Percentiles rank a stretch among this genome's conserved stretches.
Evolutionary conservation across 2,797 vertebrate species (phyloP).

Genomic region (Halcyon smyrnensis): DNA sequence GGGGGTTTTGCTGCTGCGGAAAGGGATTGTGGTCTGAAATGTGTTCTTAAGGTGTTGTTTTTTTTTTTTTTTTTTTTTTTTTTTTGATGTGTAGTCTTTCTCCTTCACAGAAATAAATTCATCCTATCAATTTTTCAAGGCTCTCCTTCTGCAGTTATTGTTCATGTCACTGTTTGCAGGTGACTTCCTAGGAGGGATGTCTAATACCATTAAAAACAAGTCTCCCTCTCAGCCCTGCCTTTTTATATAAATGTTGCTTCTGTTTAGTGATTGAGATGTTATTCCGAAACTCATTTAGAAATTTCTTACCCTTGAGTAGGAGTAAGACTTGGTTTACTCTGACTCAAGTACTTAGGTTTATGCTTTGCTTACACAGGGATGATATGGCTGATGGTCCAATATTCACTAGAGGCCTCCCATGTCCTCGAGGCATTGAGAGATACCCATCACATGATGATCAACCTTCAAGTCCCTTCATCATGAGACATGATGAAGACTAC

Average conservation of each 20-base stretch:
- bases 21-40: background rate
- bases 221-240: background rate
- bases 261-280: background rate
- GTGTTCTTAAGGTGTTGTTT: background rate
- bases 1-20: no score
- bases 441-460: conserved; percentile 74
- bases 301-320: background rate
- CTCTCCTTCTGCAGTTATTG: background rate
- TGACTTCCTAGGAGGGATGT: background rate
- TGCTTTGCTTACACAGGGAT: conserved; percentile 74
- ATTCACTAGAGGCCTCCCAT: conserved; percentile 76
- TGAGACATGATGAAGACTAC: conserved; percentile 80
- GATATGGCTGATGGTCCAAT: conserved; percentile 81
- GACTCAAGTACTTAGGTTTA: background rate
- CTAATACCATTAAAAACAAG: background rate
- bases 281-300: background rate
- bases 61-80: background rate
- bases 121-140: conserved; percentile 1
- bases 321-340: background rate
- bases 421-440: conserved; percentile 74
- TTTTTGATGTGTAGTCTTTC: background rate
- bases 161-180: background rate
- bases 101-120: background rate
- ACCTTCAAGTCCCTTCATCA: conserved; percentile 71
- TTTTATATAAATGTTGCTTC: background rate